Conservation (phyloP, 2,113 vertebrate genomes). For the Heterocephalus glaber region DNA sequence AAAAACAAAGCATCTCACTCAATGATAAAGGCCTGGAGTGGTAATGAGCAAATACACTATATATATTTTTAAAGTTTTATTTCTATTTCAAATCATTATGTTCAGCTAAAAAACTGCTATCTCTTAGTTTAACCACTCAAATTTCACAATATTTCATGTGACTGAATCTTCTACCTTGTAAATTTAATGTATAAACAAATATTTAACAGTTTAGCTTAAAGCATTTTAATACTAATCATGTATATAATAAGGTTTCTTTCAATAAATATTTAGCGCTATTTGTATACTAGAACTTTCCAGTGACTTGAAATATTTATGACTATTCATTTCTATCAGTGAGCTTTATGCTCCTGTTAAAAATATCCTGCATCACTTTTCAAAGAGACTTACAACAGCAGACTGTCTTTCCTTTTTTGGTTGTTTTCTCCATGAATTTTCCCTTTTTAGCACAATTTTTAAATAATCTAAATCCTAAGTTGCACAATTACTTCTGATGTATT, state of each 20-base stretch:
- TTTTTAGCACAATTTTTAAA: background rate
- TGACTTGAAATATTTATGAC: background rate
- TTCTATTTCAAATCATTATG: constrained; percentile 20
- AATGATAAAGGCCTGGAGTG: background rate
- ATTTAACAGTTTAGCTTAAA: background rate
- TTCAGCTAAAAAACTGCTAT: background rate
- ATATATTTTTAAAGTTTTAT: background rate
- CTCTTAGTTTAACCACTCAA: background rate
- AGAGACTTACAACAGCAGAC: background rate
- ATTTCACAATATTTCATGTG: constrained; percentile 15
- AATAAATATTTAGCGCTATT: background rate
- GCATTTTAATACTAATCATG: background rate
- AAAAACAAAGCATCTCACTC: background rate
- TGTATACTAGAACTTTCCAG: background rate
- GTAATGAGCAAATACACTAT: background rate
- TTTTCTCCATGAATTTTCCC: background rate
- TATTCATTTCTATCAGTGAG: background rate
- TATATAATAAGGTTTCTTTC: background rate
- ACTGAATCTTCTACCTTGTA: background rate
- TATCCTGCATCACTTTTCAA: background rate
- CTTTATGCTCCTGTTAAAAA: background rate
- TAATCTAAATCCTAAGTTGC: background rate
- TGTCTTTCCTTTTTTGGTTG: background rate
- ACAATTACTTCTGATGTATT: background rate
- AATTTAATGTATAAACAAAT: constrained; percentile 25